These are phyloP conservation scores for Laothoe populi DNA, from an alignment of 2,888 invertebrate genomes.

Conservation along the genomic window DNA sequence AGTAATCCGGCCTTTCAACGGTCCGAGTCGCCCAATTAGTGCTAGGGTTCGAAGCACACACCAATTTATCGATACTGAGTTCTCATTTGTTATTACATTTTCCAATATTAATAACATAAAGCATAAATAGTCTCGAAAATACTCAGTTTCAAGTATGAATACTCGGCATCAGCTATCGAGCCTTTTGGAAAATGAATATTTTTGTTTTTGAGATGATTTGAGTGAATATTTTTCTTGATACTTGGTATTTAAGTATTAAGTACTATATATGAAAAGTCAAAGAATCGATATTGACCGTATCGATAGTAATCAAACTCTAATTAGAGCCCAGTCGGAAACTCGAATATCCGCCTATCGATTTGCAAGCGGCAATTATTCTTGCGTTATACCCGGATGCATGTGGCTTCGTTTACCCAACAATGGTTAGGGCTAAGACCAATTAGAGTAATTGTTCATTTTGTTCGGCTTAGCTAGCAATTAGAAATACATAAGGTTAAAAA, in stretches of 20 bases:
- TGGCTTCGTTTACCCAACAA: constrained; percentile 12
- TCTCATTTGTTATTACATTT: not conserved
- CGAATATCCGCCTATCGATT: constrained; percentile 74
- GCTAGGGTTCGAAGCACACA: not conserved
- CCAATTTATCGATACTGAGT: not conserved
- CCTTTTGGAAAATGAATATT: too few relatives aligned
- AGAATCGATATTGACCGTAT: not conserved
- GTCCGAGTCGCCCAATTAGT: constrained; percentile 27
- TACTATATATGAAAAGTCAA: not conserved
- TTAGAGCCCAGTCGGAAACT: constrained; percentile 35
- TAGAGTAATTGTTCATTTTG: constrained; percentile 17
- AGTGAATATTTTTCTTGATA: too few relatives aligned
- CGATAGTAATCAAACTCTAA: not conserved
- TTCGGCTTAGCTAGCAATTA: constrained; percentile 5
- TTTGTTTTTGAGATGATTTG: too few relatives aligned
- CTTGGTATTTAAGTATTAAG: not conserved
- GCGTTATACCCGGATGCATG: constrained; percentile 40
- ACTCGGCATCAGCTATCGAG: not conserved
- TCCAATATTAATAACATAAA: not conserved
- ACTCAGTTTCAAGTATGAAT: not conserved
- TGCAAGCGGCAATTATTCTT: constrained; percentile 30
- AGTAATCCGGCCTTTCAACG: constrained; percentile 25
- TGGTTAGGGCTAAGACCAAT: constrained; percentile 19
- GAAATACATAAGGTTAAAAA: constrained; percentile 1
- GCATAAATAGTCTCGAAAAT: not conserved